These are phyloP conservation scores for Sarcophaga rosellei DNA, from an alignment of 2,888 invertebrate genomes.

Conservation along the genomic window DNA sequence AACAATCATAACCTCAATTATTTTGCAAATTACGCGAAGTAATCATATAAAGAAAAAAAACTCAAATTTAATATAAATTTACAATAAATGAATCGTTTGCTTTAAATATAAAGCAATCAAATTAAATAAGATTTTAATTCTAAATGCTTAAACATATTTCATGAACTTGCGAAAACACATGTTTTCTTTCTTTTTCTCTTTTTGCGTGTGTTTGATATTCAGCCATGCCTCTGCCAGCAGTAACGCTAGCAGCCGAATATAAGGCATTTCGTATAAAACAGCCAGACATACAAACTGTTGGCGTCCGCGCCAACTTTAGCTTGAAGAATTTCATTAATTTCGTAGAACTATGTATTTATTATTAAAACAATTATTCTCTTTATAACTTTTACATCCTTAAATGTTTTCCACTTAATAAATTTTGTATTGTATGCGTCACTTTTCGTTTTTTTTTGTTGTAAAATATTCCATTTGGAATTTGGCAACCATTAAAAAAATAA, in stretches of 20 bases:
- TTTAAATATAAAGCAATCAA: neutral
- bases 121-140: neutral
- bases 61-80: too few relatives aligned
- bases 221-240: neutral
- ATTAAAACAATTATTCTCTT: neutral
- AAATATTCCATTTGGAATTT: conserved; percentile 44
- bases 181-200: conserved; percentile 30
- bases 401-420: neutral
- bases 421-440: conserved; percentile 12
- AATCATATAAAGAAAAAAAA: neutral
- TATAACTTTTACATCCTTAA: neutral
- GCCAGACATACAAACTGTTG: neutral
- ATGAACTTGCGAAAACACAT: conserved; percentile 46
- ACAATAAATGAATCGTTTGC: neutral
- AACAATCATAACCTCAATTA: conserved; percentile 41
- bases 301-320: conserved; percentile 50
- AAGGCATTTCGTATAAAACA: neutral
- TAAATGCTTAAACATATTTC: conserved; percentile 4
- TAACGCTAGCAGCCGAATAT: neutral
- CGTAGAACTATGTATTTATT: neutral
- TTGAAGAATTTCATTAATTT: neutral
- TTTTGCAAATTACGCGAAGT: neutral
- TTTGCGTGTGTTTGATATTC: neutral
- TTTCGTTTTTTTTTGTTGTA: neutral
- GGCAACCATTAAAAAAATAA: conserved; percentile 8